Evolutionary conservation across 2,113 vertebrate genomes (phyloP).

Genomic region (Dromas ardeola): DNA sequence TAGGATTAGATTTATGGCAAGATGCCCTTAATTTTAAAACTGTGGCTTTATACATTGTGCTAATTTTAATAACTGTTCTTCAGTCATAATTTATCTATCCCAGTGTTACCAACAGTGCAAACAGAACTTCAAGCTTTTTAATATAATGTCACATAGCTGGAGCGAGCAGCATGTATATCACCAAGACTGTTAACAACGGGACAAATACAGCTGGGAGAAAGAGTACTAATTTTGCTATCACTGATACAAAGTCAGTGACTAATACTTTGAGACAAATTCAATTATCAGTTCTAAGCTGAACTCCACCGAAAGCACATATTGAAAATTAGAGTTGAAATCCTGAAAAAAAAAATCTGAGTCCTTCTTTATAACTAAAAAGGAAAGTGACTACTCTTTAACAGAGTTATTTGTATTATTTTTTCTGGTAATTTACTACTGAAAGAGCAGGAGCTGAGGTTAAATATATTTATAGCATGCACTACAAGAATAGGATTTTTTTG

Average conservation of each 20-base stretch:
- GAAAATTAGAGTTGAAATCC: neutral
- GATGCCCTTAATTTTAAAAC: neutral
- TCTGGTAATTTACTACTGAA: neutral
- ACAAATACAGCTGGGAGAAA: neutral
- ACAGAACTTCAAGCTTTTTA: neutral
- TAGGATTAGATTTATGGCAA: neutral
- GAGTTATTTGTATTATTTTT: neutral
- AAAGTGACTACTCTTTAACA: neutral
- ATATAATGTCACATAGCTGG: neutral
- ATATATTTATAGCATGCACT: neutral
- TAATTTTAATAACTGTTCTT: neutral
- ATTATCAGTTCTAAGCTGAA: neutral
- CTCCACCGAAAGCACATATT: neutral
- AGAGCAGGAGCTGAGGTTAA: neutral
- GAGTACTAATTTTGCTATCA: neutral
- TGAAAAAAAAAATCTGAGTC: neutral
- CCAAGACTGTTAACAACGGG: neutral
- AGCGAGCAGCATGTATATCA: neutral
- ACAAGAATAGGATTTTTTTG: neutral
- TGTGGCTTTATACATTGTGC: neutral
- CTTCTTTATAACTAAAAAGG: neutral
- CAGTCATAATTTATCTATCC: neutral
- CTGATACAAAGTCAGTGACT: neutral
- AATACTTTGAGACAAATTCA: neutral
- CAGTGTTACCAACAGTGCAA: neutral